A percentile compares a stretch with the other conserved stretches of the same genome.
Evolutionary conservation across 2,888 invertebrate species (phyloP).

Genomic region (Junonia oenone): DNA sequence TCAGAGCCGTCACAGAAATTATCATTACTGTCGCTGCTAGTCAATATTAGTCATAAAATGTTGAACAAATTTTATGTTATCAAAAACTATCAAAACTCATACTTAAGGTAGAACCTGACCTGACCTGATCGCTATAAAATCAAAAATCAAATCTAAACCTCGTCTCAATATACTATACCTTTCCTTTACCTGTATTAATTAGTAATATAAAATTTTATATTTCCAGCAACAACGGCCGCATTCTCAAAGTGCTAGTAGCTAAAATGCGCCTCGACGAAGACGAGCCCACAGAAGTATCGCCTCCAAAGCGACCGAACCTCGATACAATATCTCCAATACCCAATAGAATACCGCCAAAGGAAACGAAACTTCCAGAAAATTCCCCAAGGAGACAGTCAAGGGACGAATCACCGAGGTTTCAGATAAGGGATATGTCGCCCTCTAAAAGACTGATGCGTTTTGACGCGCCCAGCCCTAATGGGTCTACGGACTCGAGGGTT

Average conservation of each 20-base stretch:
- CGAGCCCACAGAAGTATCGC: constrained; percentile 24
- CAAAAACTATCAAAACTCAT: too few species aligned
- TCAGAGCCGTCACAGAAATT: too few species aligned
- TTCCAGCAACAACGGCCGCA: constrained; percentile 45
- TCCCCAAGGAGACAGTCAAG: not conserved
- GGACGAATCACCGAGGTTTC: constrained; percentile 11
- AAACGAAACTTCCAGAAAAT: not conserved
- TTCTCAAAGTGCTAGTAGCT: constrained; percentile 60
- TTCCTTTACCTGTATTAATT: too few species aligned
- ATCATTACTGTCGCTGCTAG: too few species aligned
- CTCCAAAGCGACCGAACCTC: constrained; percentile 14
- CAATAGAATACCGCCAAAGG: not conserved
- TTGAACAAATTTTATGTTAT: too few species aligned
- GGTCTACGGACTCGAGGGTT: constrained; percentile 55
- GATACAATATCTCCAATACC: not conserved
- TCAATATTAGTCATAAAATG: too few species aligned
- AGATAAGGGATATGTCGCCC: constrained; percentile 33
- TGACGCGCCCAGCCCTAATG: constrained; percentile 68
- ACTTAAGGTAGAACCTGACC: too few species aligned
- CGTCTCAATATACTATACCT: too few species aligned
- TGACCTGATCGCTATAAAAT: too few species aligned
- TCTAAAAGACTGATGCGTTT: constrained; percentile 35
- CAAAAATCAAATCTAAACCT: too few species aligned
- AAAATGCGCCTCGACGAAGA: constrained; percentile 53
- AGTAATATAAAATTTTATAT: not conserved